A percentile compares a stretch with the other conserved stretches of the same genome.
Conservation (phyloP, 53 echinoderm and acorn worm genomes). For the Henricia sp. region DNA sequence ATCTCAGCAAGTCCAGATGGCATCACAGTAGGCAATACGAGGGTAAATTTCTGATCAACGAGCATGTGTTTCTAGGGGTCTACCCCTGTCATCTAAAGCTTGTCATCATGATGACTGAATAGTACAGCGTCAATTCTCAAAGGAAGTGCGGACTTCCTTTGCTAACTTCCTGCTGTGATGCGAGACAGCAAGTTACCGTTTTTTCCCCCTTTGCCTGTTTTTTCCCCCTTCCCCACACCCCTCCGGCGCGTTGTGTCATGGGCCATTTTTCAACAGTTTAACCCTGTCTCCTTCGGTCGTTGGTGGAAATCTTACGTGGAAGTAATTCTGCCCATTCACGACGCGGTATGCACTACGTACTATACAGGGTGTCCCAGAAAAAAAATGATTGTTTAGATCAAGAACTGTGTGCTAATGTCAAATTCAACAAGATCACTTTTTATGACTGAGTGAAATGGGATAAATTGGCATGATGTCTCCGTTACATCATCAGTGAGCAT, state of each 20-base stretch:
- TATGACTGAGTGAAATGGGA: too few species aligned
- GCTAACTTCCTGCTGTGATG: slow-evolving; percentile 51
- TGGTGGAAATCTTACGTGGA: too few species aligned
- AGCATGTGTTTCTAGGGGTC: not conserved
- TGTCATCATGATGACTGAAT: slow-evolving; percentile 31
- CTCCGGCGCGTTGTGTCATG: not conserved
- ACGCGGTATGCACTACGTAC: too few species aligned
- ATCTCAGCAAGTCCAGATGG: slow-evolving; percentile 28
- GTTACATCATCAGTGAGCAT: too few species aligned
- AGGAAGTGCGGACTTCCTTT: slow-evolving; percentile 49
- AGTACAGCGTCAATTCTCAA: slow-evolving; percentile 35
- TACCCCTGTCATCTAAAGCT: slow-evolving; percentile 14
- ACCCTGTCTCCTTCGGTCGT: too few species aligned
- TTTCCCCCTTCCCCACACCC: not conserved
- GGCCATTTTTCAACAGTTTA: too few species aligned
- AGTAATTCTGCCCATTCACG: too few species aligned
- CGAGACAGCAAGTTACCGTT: slow-evolving; percentile 4
- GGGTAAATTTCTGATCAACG: not conserved
- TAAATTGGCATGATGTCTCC: too few species aligned
- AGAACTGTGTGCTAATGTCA: too few species aligned
- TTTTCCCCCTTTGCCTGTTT: not conserved
- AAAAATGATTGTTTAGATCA: too few species aligned
- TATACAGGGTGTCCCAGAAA: too few species aligned
- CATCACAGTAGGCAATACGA: not conserved
- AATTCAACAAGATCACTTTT: too few species aligned